Evolutionary conservation across 2,797 vertebrate genomes (phyloP).

Genomic region (Threskiornis aethiopicus): DNA sequence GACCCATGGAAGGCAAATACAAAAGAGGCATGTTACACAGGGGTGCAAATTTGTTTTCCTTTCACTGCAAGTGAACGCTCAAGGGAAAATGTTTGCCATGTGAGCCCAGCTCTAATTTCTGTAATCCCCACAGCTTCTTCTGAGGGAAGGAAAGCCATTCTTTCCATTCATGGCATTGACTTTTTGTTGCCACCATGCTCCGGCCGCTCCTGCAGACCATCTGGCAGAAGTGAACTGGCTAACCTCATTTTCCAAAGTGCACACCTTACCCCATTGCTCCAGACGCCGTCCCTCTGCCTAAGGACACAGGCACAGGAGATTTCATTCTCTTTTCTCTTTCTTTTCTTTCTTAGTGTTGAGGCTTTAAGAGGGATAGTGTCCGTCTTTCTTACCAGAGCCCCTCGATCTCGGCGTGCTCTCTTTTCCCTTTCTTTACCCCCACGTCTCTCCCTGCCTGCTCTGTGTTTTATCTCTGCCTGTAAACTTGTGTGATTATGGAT

Average conservation of each 20-base stretch:
- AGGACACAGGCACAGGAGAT: not conserved
- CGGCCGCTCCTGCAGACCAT: slow-evolving; percentile 29
- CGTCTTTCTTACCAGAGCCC: not conserved
- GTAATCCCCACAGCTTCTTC: slow-evolving; percentile 23
- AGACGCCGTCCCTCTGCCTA: not conserved
- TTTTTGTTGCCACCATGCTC: not conserved
- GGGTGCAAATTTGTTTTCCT: slow-evolving; percentile 50
- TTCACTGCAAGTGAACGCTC: not conserved
- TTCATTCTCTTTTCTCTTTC: not conserved
- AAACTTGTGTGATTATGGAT: slow-evolving; percentile 62
- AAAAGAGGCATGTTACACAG: slow-evolving; percentile 1
- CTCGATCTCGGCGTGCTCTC: slow-evolving; percentile 16
- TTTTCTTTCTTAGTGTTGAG: not conserved
- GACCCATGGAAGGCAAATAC: not conserved
- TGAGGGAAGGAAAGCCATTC: slow-evolving; percentile 27
- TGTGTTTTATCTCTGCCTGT: slow-evolving; percentile 64
- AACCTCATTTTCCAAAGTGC: slow-evolving; percentile 35
- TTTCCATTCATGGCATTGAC: not conserved
- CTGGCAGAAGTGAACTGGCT: slow-evolving; percentile 56
- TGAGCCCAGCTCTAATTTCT: slow-evolving; percentile 47
- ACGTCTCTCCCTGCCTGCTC: not conserved
- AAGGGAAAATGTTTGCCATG: not conserved
- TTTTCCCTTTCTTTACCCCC: slow-evolving; percentile 1
- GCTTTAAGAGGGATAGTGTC: slow-evolving; percentile 3
- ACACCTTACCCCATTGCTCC: slow-evolving; percentile 23